These are phyloP conservation scores for Apostichopus californicus DNA, from an alignment of 35 echinoderm and acorn worm genomes.

Conservation along the genomic window DNA sequence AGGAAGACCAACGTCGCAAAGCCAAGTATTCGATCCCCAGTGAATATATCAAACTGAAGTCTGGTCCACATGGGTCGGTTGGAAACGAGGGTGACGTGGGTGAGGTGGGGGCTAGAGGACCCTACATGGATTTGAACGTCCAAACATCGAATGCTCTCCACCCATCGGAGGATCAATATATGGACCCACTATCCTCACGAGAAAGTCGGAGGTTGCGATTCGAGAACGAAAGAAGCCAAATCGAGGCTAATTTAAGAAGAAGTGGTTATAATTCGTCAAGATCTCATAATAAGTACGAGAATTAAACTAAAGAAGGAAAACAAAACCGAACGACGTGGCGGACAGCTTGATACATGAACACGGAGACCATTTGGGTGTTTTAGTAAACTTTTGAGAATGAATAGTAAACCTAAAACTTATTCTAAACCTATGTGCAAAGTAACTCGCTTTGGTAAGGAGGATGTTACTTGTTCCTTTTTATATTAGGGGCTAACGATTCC, in stretches of 20 bases:
- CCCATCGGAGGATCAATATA: neutral
- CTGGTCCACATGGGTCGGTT: neutral
- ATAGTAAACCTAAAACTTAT: too few species aligned
- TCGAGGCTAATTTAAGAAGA: slow-evolving; percentile 27
- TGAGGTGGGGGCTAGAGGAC: neutral
- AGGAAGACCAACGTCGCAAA: neutral
- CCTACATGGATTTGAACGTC: slow-evolving; percentile 11
- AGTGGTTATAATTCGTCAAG: slow-evolving; percentile 4
- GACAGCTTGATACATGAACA: too few species aligned
- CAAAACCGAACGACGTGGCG: too few species aligned
- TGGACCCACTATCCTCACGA: slow-evolving; percentile 10
- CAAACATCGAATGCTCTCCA: neutral
- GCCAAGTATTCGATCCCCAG: neutral
- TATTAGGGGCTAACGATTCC: too few species aligned
- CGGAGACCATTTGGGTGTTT: too few species aligned
- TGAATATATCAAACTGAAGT: slow-evolving; percentile 12
- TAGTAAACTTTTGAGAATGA: too few species aligned
- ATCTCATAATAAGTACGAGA: neutral
- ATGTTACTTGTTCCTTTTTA: too few species aligned
- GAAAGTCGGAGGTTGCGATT: neutral
- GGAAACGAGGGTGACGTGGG: neutral
- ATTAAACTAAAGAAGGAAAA: neutral
- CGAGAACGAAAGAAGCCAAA: neutral
- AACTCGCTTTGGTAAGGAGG: too few species aligned
- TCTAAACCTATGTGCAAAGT: too few species aligned